These are phyloP conservation scores for Pseudomyrmex dendroicus DNA, from an alignment of 1,140 invertebrate genomes.

Conservation along the genomic window DNA sequence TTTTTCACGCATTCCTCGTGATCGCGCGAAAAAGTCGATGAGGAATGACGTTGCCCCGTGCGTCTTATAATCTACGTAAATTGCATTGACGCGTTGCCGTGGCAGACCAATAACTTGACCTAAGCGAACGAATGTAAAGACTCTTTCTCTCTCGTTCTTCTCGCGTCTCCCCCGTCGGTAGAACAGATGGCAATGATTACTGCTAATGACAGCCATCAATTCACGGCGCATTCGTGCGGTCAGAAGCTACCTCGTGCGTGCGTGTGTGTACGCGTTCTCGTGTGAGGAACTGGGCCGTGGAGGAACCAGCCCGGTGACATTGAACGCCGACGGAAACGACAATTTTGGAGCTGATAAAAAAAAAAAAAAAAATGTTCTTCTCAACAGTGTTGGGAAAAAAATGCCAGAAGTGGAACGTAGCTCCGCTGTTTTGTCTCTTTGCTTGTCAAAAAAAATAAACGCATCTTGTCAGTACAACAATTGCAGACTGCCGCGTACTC, in stretches of 20 bases:
- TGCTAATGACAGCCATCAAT: slow-evolving; percentile 72
- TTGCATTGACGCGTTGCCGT: slow-evolving; percentile 35
- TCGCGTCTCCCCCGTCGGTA: slow-evolving; percentile 29
- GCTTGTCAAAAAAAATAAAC: slow-evolving; percentile 7
- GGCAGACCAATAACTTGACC: slow-evolving; percentile 59
- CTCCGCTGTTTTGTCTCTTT: neutral
- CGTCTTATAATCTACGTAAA: slow-evolving; percentile 52
- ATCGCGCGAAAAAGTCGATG: slow-evolving; percentile 21
- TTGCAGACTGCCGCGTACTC: neutral
- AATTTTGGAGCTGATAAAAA: slow-evolving; percentile 3
- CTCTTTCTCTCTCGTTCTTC: neutral
- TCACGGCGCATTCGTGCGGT: slow-evolving; percentile 55
- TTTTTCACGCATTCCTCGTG: slow-evolving; percentile 36
- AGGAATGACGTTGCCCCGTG: slow-evolving; percentile 16
- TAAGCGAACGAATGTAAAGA: slow-evolving; percentile 61
- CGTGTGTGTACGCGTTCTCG: neutral
- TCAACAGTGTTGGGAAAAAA: neutral
- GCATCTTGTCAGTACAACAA: neutral
- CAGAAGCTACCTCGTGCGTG: slow-evolving; percentile 23
- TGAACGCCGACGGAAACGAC: slow-evolving; percentile 36
- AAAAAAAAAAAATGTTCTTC: neutral
- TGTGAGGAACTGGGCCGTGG: too few species aligned
- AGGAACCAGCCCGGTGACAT: slow-evolving; percentile 49
- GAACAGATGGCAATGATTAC: slow-evolving; percentile 72
- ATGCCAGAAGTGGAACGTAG: slow-evolving; percentile 21